Conservation (phyloP, 2,888 invertebrate genomes). For the Tetranychus piercei region DNA sequence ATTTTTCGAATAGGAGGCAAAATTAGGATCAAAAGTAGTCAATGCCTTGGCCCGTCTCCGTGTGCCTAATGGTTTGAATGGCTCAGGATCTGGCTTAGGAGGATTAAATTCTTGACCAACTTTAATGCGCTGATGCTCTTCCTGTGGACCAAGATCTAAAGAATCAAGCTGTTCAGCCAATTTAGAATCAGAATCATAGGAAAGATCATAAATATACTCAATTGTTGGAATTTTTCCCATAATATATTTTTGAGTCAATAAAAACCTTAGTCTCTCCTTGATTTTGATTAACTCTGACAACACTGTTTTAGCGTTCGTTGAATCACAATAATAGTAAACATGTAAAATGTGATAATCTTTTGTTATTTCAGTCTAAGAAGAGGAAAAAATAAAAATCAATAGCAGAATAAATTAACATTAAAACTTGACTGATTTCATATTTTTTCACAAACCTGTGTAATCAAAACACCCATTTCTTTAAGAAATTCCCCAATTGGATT, state of each 20-base stretch:
- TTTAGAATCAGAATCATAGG: background rate
- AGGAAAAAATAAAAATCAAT: background rate
- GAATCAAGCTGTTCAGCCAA: background rate
- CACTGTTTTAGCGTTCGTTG: conserved; percentile 9
- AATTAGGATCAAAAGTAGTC: background rate
- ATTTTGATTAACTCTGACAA: conserved; percentile 13
- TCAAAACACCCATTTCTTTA: conserved; percentile 7
- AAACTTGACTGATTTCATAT: background rate
- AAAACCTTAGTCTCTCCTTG: conserved; percentile 1
- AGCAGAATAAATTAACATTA: background rate
- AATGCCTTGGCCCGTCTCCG: background rate
- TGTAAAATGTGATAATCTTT: conserved; percentile 2
- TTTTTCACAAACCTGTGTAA: conserved; percentile 15
- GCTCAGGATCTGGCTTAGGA: background rate
- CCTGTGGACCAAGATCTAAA: background rate
- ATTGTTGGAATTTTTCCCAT: conserved; percentile 15
- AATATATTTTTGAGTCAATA: conserved; percentile 3
- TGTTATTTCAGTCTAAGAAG: background rate
- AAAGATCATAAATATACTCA: conserved; percentile 10
- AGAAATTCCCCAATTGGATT: conserved; percentile 11
- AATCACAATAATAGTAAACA: conserved; percentile 12
- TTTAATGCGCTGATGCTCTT: background rate
- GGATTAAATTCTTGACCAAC: background rate
- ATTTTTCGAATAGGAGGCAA: background rate
- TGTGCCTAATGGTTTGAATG: background rate